These are phyloP conservation scores for Galeopsomyia nigrocyanea DNA, from an alignment of 2,888 invertebrate genomes.

Conservation along the genomic window DNA sequence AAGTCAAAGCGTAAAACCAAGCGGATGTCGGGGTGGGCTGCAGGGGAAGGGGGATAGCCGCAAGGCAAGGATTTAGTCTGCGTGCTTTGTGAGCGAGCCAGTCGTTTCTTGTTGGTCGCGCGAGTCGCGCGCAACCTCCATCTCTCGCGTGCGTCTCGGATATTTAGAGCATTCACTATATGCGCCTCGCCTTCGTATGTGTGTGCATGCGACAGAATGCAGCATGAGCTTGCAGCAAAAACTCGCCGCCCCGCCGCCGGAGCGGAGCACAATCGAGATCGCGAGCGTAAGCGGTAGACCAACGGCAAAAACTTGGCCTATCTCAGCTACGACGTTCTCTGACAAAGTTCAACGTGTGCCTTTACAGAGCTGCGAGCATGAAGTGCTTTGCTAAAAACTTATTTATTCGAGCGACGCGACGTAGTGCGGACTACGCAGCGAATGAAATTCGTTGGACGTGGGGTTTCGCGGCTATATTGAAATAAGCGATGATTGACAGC, in stretches of 20 bases:
- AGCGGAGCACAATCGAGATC: too few relatives aligned
- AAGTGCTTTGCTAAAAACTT: too few relatives aligned
- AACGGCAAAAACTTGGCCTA: too few relatives aligned
- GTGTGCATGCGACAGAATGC: neutral
- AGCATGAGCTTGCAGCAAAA: slow-evolving; percentile 34
- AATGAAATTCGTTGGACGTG: too few relatives aligned
- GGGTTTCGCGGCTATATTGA: too few relatives aligned
- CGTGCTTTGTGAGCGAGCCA: slow-evolving; percentile 11
- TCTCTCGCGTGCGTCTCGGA: slow-evolving; percentile 9
- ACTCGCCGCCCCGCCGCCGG: neutral
- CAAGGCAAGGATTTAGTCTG: slow-evolving; percentile 29
- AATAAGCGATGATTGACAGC: too few relatives aligned
- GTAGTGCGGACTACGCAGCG: too few relatives aligned
- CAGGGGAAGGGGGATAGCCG: neutral
- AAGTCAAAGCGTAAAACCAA: slow-evolving; percentile 18
- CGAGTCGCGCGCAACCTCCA: neutral
- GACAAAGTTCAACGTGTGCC: too few relatives aligned
- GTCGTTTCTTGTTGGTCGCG: slow-evolving; percentile 16
- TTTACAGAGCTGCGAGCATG: too few relatives aligned
- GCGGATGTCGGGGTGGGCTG: neutral
- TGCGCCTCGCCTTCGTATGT: neutral
- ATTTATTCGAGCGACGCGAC: too few relatives aligned
- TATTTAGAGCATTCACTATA: slow-evolving; percentile 34
- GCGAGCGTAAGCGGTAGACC: too few relatives aligned
- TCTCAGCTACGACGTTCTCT: too few relatives aligned